Evolutionary conservation across 2,888 invertebrate genomes (phyloP).

Genomic region (Zelleria hepariella): DNA sequence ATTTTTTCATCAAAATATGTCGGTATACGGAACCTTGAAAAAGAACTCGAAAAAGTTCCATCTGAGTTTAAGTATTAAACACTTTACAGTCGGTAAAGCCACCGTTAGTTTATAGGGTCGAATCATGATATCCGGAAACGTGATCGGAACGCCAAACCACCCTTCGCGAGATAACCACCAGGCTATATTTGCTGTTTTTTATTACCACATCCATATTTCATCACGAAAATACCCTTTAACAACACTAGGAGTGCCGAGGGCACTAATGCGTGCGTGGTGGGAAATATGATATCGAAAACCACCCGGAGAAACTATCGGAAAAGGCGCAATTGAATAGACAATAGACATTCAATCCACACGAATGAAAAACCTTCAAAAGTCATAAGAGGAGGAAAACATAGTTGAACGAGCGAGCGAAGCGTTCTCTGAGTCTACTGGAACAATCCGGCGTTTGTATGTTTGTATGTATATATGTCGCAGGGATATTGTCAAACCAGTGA

Average conservation of each 20-base stretch:
- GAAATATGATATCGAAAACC: conserved; percentile 45
- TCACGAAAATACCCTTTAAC: conserved; percentile 50
- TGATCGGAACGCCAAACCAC: conserved; percentile 40
- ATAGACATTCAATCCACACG: conserved; percentile 11
- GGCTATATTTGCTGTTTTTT: conserved; percentile 57
- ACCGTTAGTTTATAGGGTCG: conserved; percentile 30
- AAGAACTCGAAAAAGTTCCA: conserved; percentile 6
- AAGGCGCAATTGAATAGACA: conserved; percentile 38
- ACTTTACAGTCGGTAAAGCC: conserved; percentile 31
- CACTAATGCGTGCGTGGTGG: conserved; percentile 57
- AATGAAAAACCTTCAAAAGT: not conserved
- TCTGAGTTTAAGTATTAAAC: conserved; percentile 14
- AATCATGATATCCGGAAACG: conserved; percentile 38
- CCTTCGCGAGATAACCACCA: conserved; percentile 37
- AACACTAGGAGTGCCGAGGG: conserved; percentile 56
- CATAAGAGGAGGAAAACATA: not conserved
- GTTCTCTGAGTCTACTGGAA: too few species aligned
- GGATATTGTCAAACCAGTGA: too few species aligned
- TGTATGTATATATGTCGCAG: too few species aligned
- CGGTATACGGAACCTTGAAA: not conserved
- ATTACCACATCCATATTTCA: conserved; percentile 65
- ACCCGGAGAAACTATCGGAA: conserved; percentile 22
- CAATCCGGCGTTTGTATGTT: too few species aligned
- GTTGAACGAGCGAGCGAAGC: too few species aligned
- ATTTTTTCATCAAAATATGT: too few species aligned